Percentiles rank a stretch among this genome's conserved stretches.
Evolutionary conservation across 2,113 vertebrate species (phyloP).

Genomic region (Hepsetus odoe): DNA sequence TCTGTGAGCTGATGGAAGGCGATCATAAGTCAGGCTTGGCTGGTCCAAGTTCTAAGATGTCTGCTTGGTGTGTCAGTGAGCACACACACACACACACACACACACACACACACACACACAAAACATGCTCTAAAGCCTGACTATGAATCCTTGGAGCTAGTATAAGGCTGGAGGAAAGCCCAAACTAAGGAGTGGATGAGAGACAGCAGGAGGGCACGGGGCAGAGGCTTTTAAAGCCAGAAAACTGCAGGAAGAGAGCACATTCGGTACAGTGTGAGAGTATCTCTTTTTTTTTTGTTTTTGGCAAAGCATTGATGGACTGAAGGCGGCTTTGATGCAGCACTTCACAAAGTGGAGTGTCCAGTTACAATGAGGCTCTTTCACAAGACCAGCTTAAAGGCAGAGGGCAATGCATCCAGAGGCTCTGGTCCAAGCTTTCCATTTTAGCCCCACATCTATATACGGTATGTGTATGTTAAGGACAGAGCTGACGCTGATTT

Average conservation of each 20-base stretch:
- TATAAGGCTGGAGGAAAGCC: neutral
- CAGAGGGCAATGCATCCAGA: neutral
- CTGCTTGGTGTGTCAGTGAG: too few relatives aligned
- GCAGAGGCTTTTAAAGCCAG: neutral
- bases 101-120: too few relatives aligned
- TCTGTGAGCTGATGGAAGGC: too few relatives aligned
- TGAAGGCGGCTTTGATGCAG: constrained; percentile 14
- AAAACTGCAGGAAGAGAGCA: neutral
- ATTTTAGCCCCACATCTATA: neutral
- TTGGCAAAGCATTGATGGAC: neutral
- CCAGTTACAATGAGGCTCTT: neutral
- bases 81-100: too few relatives aligned
- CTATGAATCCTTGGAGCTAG: neutral
- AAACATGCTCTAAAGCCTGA: neutral
- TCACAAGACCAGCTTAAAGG: neutral
- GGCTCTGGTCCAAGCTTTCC: neutral
- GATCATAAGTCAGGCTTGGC: too few relatives aligned
- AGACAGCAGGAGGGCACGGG: constrained; percentile 26
- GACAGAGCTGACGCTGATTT: constrained; percentile 23
- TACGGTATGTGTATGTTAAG: neutral
- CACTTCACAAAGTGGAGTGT: neutral
- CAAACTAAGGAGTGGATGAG: constrained; percentile 49
- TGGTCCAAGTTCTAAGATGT: neutral
- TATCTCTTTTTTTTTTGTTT: neutral
- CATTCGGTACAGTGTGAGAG: neutral